Conservation (phyloP, 2,888 invertebrate genomes). For the Cheiracanthium punctorium region DNA sequence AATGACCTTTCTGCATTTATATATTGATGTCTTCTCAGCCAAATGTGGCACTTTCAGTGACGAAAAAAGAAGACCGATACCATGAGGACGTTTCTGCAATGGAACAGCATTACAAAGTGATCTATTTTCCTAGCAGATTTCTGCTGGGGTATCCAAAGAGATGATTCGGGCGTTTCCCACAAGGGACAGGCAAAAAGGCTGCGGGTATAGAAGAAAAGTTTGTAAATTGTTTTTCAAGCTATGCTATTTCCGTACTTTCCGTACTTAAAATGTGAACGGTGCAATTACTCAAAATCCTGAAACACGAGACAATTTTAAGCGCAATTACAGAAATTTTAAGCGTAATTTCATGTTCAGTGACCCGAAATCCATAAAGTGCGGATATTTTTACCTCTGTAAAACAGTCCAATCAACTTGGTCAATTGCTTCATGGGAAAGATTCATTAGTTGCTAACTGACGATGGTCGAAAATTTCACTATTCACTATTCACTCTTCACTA, state of each 20-base stretch:
- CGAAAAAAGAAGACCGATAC: not conserved
- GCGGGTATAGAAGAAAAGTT: not conserved
- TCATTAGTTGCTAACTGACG: no score
- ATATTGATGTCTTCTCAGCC: not conserved
- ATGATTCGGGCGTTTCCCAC: not conserved
- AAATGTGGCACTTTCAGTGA: not conserved
- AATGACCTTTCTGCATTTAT: not conserved
- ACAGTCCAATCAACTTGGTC: no score
- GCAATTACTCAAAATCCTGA: no score
- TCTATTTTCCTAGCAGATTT: not conserved
- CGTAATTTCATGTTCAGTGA: no score
- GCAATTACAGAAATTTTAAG: no score
- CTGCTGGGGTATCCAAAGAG: not conserved
- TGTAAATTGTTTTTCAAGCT: not conserved
- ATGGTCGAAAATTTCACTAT: no score
- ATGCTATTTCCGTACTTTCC: not conserved
- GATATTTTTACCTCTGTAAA: no score
- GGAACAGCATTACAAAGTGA: constrained; percentile 2
- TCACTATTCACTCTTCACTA: no score
- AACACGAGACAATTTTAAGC: no score
- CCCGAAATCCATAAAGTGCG: no score
- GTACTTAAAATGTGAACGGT: no score
- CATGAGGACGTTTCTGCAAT: constrained; percentile 3
- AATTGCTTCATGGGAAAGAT: no score
- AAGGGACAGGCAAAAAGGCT: not conserved